Conservation (phyloP, 2,888 invertebrate species). For the Marronus borbonicus region DNA sequence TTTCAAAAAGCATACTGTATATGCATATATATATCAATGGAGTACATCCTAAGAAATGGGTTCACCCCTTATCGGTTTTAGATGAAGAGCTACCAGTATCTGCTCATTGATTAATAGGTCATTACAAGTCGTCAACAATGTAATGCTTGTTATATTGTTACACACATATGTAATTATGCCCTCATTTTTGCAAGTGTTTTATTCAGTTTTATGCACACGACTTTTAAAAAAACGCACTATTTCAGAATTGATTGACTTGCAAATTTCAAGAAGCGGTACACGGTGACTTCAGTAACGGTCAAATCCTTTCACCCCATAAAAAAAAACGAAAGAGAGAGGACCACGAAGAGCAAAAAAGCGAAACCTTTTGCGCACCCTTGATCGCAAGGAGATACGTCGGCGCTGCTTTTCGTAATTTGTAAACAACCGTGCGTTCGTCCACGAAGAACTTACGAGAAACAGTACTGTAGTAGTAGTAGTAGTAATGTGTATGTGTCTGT, state of each 20-base stretch:
- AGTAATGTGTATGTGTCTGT: slow-evolving; percentile 43
- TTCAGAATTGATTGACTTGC: slow-evolving; percentile 19
- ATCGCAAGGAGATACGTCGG: slow-evolving; percentile 17
- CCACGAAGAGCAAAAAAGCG: not conserved
- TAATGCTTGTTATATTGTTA: no score
- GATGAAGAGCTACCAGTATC: no score
- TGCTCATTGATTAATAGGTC: no score
- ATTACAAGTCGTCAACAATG: no score
- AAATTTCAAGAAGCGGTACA: slow-evolving; percentile 20
- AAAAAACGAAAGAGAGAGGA: not conserved
- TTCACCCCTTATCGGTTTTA: no score
- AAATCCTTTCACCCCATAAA: not conserved
- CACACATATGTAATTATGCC: not conserved
- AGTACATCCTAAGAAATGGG: no score
- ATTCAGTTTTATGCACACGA: slow-evolving; percentile 17
- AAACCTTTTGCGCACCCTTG: slow-evolving; percentile 24
- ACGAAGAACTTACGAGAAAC: not conserved
- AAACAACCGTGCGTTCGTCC: slow-evolving; percentile 26
- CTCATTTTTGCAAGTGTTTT: not conserved
- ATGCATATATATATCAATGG: no score
- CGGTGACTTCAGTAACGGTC: slow-evolving; percentile 27
- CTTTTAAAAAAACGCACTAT: not conserved
- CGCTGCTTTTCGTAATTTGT: slow-evolving; percentile 32
- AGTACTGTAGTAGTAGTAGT: not conserved
- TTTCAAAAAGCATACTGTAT: no score